These are phyloP conservation scores for Ochotona curzoniae DNA, from an alignment of 2,113 vertebrate genomes.

Conservation along the genomic window DNA sequence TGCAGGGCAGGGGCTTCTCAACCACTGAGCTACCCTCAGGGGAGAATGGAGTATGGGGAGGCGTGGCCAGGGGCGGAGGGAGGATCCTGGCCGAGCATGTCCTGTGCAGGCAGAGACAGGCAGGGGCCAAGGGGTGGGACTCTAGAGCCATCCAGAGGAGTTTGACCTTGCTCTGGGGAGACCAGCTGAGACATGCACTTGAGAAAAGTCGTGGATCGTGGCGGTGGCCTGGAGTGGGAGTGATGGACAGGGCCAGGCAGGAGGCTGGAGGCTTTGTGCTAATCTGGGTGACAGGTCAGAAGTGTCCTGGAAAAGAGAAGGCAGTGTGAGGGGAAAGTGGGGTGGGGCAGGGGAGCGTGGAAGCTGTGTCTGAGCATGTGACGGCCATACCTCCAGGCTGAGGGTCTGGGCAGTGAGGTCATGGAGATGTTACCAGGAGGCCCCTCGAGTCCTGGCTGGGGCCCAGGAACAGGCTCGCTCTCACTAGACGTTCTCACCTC, in stretches of 20 bases:
- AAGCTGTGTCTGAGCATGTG: too few species aligned
- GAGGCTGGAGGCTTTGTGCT: background rate
- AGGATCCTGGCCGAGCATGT: background rate
- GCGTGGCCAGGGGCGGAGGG: background rate
- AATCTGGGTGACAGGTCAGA: too few species aligned
- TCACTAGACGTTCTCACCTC: fast-evolving
- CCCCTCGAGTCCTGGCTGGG: background rate
- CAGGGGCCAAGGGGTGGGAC: background rate
- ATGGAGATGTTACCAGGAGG: background rate
- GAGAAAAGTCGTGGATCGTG: background rate
- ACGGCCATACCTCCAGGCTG: background rate
- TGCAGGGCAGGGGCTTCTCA: background rate
- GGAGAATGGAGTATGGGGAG: background rate
- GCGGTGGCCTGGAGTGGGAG: too few species aligned
- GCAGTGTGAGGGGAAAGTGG: background rate
- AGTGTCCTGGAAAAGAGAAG: background rate
- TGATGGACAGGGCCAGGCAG: background rate
- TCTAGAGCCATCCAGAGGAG: background rate
- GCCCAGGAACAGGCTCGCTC: fast-evolving
- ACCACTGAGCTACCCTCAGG: background rate
- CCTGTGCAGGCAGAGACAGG: background rate
- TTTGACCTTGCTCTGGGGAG: background rate
- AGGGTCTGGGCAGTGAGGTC: background rate
- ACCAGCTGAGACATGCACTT: background rate
- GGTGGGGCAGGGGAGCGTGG: background rate